phyloP scores from a whole-genome alignment of 2,888 invertebrate species.

The Imbricaverruca yamaguchii region DNA sequence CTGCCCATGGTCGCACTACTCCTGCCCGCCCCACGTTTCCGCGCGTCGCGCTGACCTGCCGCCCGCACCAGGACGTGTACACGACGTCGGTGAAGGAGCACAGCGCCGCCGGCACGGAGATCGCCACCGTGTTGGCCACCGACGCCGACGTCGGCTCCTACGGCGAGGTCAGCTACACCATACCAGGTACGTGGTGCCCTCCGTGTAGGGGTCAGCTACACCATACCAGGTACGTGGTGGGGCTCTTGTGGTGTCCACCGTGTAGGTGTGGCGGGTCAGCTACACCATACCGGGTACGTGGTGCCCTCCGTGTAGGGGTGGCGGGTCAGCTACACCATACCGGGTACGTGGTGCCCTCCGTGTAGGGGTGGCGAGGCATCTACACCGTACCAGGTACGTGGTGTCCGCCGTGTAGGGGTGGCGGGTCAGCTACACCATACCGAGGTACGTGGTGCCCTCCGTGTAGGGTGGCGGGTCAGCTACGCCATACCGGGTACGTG shows the following conservation, averaged over 20 bases:
- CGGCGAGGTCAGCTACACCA: constrained; percentile 67
- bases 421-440: constrained; percentile 61
- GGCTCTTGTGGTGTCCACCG: not conserved
- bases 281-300: not conserved
- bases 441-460: too few species aligned
- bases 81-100: constrained; percentile 67
- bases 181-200: constrained; percentile 53
- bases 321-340: constrained; percentile 61
- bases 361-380: too few species aligned
- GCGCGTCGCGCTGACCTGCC: too few species aligned
- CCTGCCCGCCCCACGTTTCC: too few species aligned
- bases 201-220: not conserved
- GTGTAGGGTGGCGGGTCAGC: too few species aligned
- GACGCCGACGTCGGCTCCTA: constrained; percentile 72
- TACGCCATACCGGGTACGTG: not conserved
- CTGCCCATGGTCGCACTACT: too few species aligned
- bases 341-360: too few species aligned
- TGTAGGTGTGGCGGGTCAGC: not conserved
- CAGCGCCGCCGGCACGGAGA: constrained; percentile 60
- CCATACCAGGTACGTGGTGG: not conserved
- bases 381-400: not conserved
- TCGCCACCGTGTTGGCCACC: constrained; percentile 63
- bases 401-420: not conserved
- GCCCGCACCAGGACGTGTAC: constrained; percentile 47
- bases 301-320: not conserved